A percentile compares a stretch with the other conserved stretches of the same genome.
These are phyloP conservation scores for Caenorhabditis tropicalis DNA, from an alignment of 1,140 invertebrate species.

Conservation along the genomic window DNA sequence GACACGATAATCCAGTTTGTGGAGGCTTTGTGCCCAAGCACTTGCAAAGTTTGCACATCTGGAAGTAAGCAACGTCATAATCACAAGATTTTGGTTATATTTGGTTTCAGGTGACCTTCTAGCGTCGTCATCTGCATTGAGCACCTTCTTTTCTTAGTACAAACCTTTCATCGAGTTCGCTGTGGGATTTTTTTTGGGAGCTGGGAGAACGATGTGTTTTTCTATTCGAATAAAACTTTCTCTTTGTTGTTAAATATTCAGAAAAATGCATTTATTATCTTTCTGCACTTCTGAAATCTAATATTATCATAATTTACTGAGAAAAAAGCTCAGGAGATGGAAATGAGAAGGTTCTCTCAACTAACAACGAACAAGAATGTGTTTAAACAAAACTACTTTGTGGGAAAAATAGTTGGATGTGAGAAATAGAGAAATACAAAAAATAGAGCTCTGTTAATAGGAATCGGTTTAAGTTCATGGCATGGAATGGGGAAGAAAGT, in stretches of 20 bases:
- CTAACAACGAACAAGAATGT: slow-evolving; percentile 28
- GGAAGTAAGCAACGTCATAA: neutral
- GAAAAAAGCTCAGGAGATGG: neutral
- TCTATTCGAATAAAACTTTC: slow-evolving; percentile 1
- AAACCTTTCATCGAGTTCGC: neutral
- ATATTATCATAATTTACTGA: neutral
- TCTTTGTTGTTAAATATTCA: neutral
- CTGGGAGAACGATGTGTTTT: neutral
- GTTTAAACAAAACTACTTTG: neutral
- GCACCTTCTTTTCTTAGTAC: neutral
- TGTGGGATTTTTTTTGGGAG: neutral
- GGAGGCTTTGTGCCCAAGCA: slow-evolving; percentile 12
- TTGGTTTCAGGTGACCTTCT: neutral
- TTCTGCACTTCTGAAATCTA: neutral
- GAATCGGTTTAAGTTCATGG: neutral
- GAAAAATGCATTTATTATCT: slow-evolving; percentile 6
- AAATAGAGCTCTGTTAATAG: no score
- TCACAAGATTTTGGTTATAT: neutral
- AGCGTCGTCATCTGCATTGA: neutral
- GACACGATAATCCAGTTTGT: slow-evolving; percentile 32
- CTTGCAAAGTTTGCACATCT: slow-evolving; percentile 33
- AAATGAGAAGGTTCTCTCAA: neutral
- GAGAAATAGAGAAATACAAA: no score
- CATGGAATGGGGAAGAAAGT: neutral
- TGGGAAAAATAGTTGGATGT: neutral